Evolutionary conservation across 2,797 vertebrate genomes (phyloP).

Genomic region (Gymnodraco acuticeps): DNA sequence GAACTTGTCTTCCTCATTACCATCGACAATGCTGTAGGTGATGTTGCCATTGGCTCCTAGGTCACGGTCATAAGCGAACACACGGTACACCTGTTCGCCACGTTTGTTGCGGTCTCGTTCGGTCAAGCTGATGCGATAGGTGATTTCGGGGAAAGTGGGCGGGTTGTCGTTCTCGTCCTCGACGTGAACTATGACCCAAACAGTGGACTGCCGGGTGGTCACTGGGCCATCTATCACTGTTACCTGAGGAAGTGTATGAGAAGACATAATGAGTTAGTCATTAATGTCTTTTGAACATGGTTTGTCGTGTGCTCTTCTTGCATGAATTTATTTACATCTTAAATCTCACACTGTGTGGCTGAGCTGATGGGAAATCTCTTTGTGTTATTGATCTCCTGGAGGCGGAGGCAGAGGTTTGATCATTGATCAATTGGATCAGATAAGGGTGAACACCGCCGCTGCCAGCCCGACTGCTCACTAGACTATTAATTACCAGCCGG

Average conservation of each 20-base stretch:
- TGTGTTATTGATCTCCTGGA: conserved; percentile 76
- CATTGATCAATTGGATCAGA: conserved; percentile 78
- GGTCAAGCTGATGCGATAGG: conserved; percentile 92
- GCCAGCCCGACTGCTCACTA: conserved; percentile 67
- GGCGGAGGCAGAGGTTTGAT: conserved; percentile 78
- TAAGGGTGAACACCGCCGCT: conserved; percentile 68
- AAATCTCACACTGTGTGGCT: conserved; percentile 34
- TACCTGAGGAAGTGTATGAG: conserved; percentile 80
- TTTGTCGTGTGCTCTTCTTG: background rate
- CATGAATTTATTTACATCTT: conserved; percentile 33
- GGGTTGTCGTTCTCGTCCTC: conserved; percentile 97
- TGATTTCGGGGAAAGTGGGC: conserved; percentile 93
- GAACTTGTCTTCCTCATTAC: conserved; percentile 92
- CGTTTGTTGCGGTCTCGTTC: conserved; percentile 89
- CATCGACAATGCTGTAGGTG: conserved; percentile 94
- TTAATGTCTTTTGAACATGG: background rate
- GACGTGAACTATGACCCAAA: conserved; percentile 94
- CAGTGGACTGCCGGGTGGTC: conserved; percentile 88
- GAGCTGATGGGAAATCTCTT: conserved; percentile 72
- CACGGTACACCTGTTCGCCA: conserved; percentile 92
- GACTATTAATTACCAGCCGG: conserved; percentile 75
- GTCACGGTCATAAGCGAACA: conserved; percentile 93
- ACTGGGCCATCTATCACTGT: conserved; percentile 91
- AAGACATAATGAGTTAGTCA: background rate
- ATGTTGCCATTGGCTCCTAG: conserved; percentile 93